Conservation (phyloP, 2,888 invertebrate genomes). For the Plebejus melissa region DNA sequence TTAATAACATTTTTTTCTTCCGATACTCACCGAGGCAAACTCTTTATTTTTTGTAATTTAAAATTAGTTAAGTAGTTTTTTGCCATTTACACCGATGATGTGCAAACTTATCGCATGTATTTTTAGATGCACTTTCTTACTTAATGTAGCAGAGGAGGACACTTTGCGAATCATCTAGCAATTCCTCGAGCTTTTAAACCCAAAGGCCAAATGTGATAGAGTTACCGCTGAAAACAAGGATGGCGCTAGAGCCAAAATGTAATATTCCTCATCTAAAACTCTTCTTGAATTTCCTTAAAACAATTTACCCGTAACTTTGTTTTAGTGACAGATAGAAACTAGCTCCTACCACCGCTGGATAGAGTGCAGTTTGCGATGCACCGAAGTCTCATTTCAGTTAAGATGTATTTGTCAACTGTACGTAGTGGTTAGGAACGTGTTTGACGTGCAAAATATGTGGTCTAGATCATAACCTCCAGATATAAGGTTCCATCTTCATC, state of each 20-base stretch:
- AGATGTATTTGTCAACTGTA: conserved; percentile 36
- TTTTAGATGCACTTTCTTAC: not conserved
- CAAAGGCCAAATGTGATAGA: conserved; percentile 1
- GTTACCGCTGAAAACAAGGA: conserved; percentile 7
- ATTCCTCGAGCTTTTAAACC: not conserved
- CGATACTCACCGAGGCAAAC: too few relatives aligned
- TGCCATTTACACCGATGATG: too few relatives aligned
- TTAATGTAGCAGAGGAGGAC: conserved; percentile 19
- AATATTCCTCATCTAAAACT: conserved; percentile 17
- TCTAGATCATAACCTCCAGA: conserved; percentile 30
- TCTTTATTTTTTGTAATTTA: too few relatives aligned
- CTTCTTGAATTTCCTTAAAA: conserved; percentile 24
- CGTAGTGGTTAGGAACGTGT: conserved; percentile 33
- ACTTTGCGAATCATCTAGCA: conserved; percentile 9
- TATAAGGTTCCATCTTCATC: conserved; percentile 6
- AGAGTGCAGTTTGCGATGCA: conserved; percentile 7
- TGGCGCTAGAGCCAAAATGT: conserved; percentile 1
- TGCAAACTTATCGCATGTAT: not conserved
- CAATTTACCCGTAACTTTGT: conserved; percentile 27
- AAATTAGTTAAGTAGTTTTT: too few relatives aligned
- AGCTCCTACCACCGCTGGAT: not conserved
- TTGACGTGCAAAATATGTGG: conserved; percentile 34
- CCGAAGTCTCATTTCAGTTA: conserved; percentile 17
- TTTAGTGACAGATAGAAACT: not conserved
- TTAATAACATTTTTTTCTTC: too few relatives aligned